A percentile compares a stretch with the other conserved stretches of the same genome.
These are phyloP conservation scores for Beroe forskalii DNA, from an alignment of 37 sponge, comb jelly and placozoan species.

Conservation along the genomic window DNA sequence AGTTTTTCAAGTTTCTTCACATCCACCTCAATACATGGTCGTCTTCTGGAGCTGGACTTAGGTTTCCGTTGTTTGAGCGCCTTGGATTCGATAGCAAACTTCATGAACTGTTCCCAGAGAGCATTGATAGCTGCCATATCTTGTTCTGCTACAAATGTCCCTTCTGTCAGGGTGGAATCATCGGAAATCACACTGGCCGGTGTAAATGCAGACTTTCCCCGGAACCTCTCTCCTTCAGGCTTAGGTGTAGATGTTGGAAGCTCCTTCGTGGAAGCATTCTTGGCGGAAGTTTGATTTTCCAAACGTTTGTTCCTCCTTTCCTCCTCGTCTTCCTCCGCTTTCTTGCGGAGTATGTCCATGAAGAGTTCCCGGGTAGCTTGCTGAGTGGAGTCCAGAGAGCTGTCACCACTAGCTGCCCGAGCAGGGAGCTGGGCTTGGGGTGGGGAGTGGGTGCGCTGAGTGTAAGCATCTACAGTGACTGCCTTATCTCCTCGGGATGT, in stretches of 20 bases:
- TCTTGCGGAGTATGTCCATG: slow-evolving; percentile 61
- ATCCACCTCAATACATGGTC: slow-evolving; percentile 24
- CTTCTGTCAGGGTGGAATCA: slow-evolving; percentile 45
- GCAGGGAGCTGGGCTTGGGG: not conserved
- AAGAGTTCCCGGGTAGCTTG: slow-evolving; percentile 29
- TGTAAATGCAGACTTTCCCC: slow-evolving; percentile 31
- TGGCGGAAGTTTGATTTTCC: slow-evolving; percentile 17
- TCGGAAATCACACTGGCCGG: not conserved
- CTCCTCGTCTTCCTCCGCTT: slow-evolving; percentile 47
- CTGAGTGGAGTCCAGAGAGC: slow-evolving; percentile 63
- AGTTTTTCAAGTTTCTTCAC: slow-evolving; percentile 9
- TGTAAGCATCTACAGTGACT: not conserved
- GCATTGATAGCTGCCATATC: slow-evolving; percentile 47
- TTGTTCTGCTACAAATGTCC: not conserved
- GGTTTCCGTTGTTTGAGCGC: slow-evolving; percentile 1
- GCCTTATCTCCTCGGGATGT: not conserved
- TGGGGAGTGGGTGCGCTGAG: not conserved
- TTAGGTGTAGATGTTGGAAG: slow-evolving; percentile 46
- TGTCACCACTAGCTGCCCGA: not conserved
- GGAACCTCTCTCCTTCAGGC: not conserved
- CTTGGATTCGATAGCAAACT: slow-evolving; percentile 14
- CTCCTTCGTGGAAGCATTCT: not conserved
- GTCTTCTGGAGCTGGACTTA: not conserved
- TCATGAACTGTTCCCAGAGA: slow-evolving; percentile 50
- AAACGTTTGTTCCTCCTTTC: not conserved